These are phyloP conservation scores for Delia radicum DNA, from an alignment of 1,140 invertebrate species.

Conservation along the genomic window DNA sequence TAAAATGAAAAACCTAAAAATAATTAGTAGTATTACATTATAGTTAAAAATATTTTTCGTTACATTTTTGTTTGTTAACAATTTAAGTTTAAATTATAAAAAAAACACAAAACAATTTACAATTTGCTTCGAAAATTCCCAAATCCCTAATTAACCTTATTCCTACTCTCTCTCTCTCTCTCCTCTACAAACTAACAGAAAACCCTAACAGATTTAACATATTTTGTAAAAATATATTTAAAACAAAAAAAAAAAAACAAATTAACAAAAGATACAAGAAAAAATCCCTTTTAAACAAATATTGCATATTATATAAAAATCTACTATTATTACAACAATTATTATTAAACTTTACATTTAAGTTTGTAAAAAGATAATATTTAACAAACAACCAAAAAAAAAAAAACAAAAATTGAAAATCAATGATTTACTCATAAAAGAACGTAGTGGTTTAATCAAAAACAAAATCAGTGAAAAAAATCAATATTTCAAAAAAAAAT, in stretches of 20 bases:
- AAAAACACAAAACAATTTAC: not conserved
- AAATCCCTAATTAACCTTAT: too few relatives aligned
- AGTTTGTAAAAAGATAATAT: slow-evolving; percentile 17
- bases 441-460: slow-evolving; percentile 54
- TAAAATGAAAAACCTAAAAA: too few relatives aligned
- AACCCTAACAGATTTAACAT: slow-evolving; percentile 3
- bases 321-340: not conserved
- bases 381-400: slow-evolving; percentile 13
- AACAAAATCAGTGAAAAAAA: slow-evolving; percentile 43
- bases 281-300: not conserved
- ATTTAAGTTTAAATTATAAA: not conserved
- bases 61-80: not conserved
- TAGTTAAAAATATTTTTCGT: not conserved
- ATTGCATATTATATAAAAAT: not conserved
- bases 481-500: slow-evolving; percentile 27
- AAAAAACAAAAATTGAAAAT: not conserved
- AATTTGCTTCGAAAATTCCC: not conserved
- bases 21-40: not conserved
- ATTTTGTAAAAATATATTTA: slow-evolving; percentile 19
- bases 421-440: slow-evolving; percentile 38
- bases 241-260: not conserved
- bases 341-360: not conserved
- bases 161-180: not conserved
- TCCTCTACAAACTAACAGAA: not conserved
- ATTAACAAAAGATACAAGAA: not conserved